Percentiles rank a stretch among this genome's conserved stretches.
These are phyloP conservation scores for Sclerodermus sp. DNA, from an alignment of 2,888 invertebrate species.

Conservation along the genomic window DNA sequence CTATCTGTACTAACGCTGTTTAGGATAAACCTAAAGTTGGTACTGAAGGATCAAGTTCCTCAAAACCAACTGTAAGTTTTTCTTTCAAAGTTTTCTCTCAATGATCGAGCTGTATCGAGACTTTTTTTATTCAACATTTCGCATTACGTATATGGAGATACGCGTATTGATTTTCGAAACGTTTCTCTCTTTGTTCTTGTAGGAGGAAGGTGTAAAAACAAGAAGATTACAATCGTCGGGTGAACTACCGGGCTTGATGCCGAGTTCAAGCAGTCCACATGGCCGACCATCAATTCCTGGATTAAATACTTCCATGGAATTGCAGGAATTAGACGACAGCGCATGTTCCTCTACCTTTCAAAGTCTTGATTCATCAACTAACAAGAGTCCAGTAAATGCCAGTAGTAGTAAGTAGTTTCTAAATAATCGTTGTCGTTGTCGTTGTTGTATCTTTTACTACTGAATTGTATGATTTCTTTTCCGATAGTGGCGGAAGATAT, in stretches of 20 bases:
- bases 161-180: neutral
- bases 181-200: slow-evolving; percentile 7
- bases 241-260: slow-evolving; percentile 37
- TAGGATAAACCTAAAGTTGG: slow-evolving; percentile 49
- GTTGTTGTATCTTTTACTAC: neutral
- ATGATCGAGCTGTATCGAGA: no score
- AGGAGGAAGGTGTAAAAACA: slow-evolving; percentile 45
- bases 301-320: slow-evolving; percentile 37
- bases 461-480: slow-evolving; percentile 1
- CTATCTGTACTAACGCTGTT: slow-evolving; percentile 33
- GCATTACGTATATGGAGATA: no score
- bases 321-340: slow-evolving; percentile 45
- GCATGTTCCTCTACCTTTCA: slow-evolving; percentile 28
- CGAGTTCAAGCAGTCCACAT: slow-evolving; percentile 40
- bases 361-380: slow-evolving; percentile 37
- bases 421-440: no score
- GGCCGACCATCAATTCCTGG: slow-evolving; percentile 46
- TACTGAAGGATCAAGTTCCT: slow-evolving; percentile 46
- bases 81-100: no score
- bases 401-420: slow-evolving; percentile 40
- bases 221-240: slow-evolving; percentile 47
- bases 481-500: slow-evolving; percentile 58
- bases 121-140: no score
- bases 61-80: slow-evolving; percentile 52
- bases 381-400: slow-evolving; percentile 45